These are phyloP conservation scores for Loris lydekkerianus DNA, from an alignment of 2,797 vertebrate species.

Conservation along the genomic window DNA sequence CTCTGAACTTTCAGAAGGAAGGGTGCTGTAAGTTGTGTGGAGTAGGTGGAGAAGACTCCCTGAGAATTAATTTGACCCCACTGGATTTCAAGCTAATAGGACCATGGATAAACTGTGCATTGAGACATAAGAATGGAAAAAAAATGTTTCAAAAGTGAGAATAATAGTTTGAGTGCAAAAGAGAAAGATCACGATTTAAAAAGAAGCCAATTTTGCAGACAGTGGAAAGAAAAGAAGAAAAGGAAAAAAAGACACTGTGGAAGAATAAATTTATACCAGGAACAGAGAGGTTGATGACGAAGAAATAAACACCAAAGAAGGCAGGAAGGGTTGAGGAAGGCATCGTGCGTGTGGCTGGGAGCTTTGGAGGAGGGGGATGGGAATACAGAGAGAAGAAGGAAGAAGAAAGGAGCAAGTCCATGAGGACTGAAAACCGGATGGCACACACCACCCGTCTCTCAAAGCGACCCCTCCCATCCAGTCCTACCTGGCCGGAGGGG, in stretches of 20 bases:
- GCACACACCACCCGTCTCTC: constrained; percentile 53
- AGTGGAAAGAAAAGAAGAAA: constrained; percentile 56
- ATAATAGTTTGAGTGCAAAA: neutral
- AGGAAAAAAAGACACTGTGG: neutral
- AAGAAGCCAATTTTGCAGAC: neutral
- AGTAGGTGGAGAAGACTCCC: neutral
- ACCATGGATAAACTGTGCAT: neutral
- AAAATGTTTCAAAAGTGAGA: constrained; percentile 34
- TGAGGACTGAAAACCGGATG: neutral
- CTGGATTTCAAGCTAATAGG: constrained; percentile 13
- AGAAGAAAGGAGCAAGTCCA: neutral
- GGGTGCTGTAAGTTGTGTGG: neutral
- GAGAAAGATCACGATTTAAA: constrained; percentile 32
- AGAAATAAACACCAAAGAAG: neutral
- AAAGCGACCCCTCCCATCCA: constrained; percentile 71
- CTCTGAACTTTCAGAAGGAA: constrained; percentile 1
- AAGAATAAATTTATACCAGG: neutral
- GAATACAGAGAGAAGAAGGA: neutral
- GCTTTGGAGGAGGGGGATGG: neutral
- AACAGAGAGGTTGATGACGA: neutral
- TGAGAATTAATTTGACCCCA: neutral
- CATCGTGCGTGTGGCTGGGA: neutral
- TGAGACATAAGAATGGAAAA: neutral
- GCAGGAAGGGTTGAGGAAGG: neutral
- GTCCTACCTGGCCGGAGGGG: constrained; percentile 84